Conservation (phyloP, 2,113 vertebrate species). For the Seriola quinqueradiata region DNA sequence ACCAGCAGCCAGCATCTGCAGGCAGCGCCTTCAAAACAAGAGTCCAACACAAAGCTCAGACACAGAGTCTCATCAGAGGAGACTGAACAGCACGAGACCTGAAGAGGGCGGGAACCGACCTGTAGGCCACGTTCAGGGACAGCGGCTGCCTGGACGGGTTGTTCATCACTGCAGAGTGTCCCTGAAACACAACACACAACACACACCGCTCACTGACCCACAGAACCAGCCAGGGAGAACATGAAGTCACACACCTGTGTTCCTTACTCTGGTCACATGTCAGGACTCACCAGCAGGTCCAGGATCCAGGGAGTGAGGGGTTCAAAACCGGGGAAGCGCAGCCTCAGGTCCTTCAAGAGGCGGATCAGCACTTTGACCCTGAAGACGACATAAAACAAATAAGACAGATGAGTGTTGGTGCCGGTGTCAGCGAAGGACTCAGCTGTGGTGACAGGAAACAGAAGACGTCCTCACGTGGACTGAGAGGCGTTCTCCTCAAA, state of each 20-base stretch:
- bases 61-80: rapidly evolving
- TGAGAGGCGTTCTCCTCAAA: constrained; percentile 99
- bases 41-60: neutral
- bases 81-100: rapidly evolving
- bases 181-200: constrained; percentile 78
- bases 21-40: constrained; percentile 88
- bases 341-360: constrained; percentile 92
- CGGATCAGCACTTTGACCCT: constrained; percentile 98
- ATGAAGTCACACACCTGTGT: too few species aligned
- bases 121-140: constrained; percentile 96
- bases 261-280: neutral
- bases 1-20: constrained; percentile 96
- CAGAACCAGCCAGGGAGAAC: neutral
- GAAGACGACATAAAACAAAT: neutral
- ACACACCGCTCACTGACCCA: neutral
- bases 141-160: constrained; percentile 96
- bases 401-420: rapidly evolving
- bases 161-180: constrained; percentile 98
- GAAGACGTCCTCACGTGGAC: constrained; percentile 89
- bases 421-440: too few species aligned
- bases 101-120: constrained; percentile 76
- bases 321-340: constrained; percentile 94
- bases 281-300: constrained; percentile 89
- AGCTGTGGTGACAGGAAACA: neutral
- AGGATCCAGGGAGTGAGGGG: constrained; percentile 98